Base-by-base conservation (phyloP, 2,888 invertebrate species). In the Xanthorhoe spadicearia region DNA sequence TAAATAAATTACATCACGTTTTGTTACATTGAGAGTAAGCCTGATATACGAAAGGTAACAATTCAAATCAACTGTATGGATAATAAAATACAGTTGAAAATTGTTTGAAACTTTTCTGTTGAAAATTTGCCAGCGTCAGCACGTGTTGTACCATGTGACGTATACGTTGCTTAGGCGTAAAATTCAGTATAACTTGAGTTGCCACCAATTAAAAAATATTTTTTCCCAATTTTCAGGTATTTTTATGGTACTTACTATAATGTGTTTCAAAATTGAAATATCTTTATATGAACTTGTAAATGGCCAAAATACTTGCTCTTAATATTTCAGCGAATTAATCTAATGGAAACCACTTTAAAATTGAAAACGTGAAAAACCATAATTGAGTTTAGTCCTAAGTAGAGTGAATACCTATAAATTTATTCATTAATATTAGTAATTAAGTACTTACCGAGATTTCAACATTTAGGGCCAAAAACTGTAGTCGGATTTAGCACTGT, bases 121-220 rank as follows among this genome's bases (percentile, higher is more conserved):
- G 65, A 66, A 66, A 61, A 57, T 57, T 48, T 57, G 61, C 61
- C 65, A 57, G 57, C 38, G 61, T 61, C 56, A 66, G 61, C 66
- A 66, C 66, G 61, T 66, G 66, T 51, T 18, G 19, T 28, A 53
- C 17, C 65, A 70, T 60, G 68, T 54, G 64, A 59, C 38, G 19
- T 38, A 9, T 62, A 23, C 50, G 54, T 19, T 50, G 28, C 19
- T 17, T 13, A 46, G 32, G 60, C 32, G n/a, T 23, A 17, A 53
- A 48, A 61, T 18, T 52, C n/a, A n/a, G n/a, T 8, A 53, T 6
- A 57, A 17, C 38, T 50, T 6, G 10, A 35, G 60, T 67, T 67
- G 67, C 65, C 62, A 64, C 15, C 5, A 9, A n/a, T 13, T 23
- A 1, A 43, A 35, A 23, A 46, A 23, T 54, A 46, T 19, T 46